Evolutionary conservation across 2,797 vertebrate species (phyloP), one percentile per base, ranked within the genome.

Genomic region (Parauchenoglanis punctatus): DNA sequence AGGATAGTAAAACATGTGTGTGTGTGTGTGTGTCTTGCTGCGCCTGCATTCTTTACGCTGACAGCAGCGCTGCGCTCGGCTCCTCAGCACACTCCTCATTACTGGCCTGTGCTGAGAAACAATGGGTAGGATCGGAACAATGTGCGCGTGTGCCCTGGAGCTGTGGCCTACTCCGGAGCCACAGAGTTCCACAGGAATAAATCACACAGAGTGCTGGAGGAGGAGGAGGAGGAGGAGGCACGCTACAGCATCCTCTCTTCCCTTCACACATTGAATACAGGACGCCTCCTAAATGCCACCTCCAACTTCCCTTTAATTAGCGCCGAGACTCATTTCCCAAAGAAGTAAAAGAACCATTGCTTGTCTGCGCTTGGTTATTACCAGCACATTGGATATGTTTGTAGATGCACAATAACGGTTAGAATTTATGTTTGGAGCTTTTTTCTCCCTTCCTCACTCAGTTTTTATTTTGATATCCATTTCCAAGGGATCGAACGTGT

Each of bases 121-220:
- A 93, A 92, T 91, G 89, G 88, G 89, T 86, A 90, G 89, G 89
- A 90, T 88, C 86, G 89, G 91, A 92, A 92, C 91, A 92, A 91
- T 90, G 91, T 75, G 84, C 86, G 63, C 56, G 56, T 88, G 73
- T 88, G 91, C 90, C 91, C 91, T 87, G 68, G 87, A 92, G 91
- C 91, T 84, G 84, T 81, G 91, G 88, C 89, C 88, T 89, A 91
- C 90, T 89, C 91, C 46, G 83, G 77, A 84, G 86, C 89, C 89
- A 65, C 72, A 87, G 81, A 88, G 87, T 73, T 91, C 89, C 90
- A 91, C 92, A 92, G 84, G 89, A 92, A 92, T 92, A 92, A 92
- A 92, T 92, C 92, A 92, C 89, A 81, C 84, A 73, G 86, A 87
- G 78, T 84, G 65, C 86, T 59, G 75, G 76, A 81, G 65, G 65